Evolutionary conservation across 2,113 vertebrate genomes (phyloP), one percentile per base, ranked within the genome.

Genomic region (Pseudopodoces humilis): DNA sequence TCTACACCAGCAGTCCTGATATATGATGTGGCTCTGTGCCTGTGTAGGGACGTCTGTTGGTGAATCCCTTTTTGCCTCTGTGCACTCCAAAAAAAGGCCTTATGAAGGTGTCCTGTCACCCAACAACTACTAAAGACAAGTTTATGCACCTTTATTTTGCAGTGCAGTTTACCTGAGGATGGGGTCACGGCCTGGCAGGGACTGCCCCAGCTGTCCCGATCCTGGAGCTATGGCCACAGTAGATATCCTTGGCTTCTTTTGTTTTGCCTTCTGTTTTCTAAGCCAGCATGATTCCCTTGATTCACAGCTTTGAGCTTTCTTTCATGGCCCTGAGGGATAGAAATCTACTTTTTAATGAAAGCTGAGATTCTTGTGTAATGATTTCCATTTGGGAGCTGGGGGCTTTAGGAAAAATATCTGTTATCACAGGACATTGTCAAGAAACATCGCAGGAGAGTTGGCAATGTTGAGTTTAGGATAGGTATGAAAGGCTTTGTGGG

Each of bases 301-400:
- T 84, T 92, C 72, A 59, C 60, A 56, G 7, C 52, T 89, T n/a
- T 77, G 74, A 71, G 77, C 31, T 91, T 93, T 69, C 18, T 83
- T 94, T 84, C 69, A 30, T 71, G 23, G 52, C 44, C 69, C 35
- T 15, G 9, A 71, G 52, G 69, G 52, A 67, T 3, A 64, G 49
- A 94, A 84, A 80, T 77, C 64, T 90, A 50, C 58, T 88, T 88
- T 82, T 76, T 86, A 83, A 80, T 72, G 95, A 84, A 83, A 90
- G 67, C 78, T 68, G 78, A 93, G 53, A 85, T 72, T 76, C 85
- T 80, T 3, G 20, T 8, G 4, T 75, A 67, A 84, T 78, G 43
- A 63, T 86, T 96, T 83, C 56, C 33, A 60, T 71, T 84, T 9
- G 18, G 81, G 56, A 92, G 43, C 60, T 89, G 56, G 22, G 49